phyloP scores from a whole-genome alignment of 2,113 vertebrate genomes.

The Zosterops pallidus region DNA sequence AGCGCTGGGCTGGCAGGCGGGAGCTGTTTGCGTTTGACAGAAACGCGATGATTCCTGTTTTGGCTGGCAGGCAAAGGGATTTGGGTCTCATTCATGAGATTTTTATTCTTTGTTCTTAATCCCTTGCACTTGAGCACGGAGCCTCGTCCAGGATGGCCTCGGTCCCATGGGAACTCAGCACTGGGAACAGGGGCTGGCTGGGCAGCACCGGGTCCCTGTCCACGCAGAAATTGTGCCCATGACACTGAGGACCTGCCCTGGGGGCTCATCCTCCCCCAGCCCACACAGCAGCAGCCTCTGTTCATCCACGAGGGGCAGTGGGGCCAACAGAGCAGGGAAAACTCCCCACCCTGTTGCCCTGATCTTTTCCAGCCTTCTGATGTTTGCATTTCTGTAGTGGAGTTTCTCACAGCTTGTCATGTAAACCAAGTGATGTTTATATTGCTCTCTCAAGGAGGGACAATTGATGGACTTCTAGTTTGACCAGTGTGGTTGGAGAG shows the following conservation, averaged over 20 bases:
- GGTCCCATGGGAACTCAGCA: neutral
- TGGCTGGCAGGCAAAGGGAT: slow-evolving; percentile 55
- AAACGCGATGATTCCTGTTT: neutral
- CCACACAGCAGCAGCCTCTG: neutral
- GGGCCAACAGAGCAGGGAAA: neutral
- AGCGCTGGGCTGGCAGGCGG: neutral
- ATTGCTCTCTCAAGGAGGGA: no score
- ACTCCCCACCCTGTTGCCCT: neutral
- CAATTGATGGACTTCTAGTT: no score
- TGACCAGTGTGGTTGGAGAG: no score
- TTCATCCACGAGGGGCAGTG: fast-evolving
- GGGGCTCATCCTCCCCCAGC: neutral
- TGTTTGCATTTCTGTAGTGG: no score
- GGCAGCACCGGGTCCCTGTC: neutral
- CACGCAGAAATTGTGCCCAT: neutral
- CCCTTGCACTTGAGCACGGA: neutral
- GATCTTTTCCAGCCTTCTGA: no score
- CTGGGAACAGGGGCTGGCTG: neutral
- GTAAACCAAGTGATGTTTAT: no score
- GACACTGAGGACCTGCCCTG: fast-evolving
- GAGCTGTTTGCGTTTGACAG: slow-evolving; percentile 12
- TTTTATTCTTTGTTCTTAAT: slow-evolving; percentile 39
- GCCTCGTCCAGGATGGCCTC: neutral
- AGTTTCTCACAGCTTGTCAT: no score
- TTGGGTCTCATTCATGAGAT: slow-evolving; percentile 37